Conservation (phyloP, 2,888 invertebrate species). For the Nemapogon koenigi region DNA sequence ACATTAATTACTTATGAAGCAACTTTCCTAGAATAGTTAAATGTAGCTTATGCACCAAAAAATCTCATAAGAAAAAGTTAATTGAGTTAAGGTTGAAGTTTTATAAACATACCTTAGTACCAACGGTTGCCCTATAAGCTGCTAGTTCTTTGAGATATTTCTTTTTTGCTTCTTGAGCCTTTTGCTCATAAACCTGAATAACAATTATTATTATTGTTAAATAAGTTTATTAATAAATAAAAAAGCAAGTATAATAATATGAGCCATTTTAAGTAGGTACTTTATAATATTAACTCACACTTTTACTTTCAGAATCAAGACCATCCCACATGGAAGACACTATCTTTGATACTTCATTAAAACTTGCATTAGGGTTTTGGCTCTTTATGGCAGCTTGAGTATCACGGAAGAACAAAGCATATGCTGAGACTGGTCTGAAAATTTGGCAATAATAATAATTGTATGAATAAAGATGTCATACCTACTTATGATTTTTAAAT, state of each 20-base stretch:
- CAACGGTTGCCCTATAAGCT: conserved; percentile 89
- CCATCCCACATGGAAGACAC: conserved; percentile 99
- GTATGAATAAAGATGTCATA: too few relatives aligned
- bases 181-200: conserved; percentile 90
- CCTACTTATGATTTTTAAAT: too few relatives aligned
- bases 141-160: conserved; percentile 95
- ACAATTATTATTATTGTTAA: too few relatives aligned
- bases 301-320: conserved; percentile 92
- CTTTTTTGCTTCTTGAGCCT: conserved; percentile 95
- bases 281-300: conserved; percentile 68
- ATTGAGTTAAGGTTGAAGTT: too few relatives aligned
- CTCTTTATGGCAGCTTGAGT: conserved; percentile 98
- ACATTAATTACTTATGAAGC: too few relatives aligned
- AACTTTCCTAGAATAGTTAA: too few relatives aligned
- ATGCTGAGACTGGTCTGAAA: conserved; percentile 92
- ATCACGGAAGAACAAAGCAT: conserved; percentile 96
- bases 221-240: too few relatives aligned
- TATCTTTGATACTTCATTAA: conserved; percentile 96
- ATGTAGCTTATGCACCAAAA: too few relatives aligned
- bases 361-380: conserved; percentile 95
- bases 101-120: conserved; percentile 80
- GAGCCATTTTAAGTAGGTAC: conserved; percentile 2
- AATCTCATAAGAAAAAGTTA: too few relatives aligned
- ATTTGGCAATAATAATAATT: conserved; percentile 14
- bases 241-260: background rate